Evolutionary conservation across 2,888 invertebrate genomes (phyloP).

Genomic region (Drosophila putrida): DNA sequence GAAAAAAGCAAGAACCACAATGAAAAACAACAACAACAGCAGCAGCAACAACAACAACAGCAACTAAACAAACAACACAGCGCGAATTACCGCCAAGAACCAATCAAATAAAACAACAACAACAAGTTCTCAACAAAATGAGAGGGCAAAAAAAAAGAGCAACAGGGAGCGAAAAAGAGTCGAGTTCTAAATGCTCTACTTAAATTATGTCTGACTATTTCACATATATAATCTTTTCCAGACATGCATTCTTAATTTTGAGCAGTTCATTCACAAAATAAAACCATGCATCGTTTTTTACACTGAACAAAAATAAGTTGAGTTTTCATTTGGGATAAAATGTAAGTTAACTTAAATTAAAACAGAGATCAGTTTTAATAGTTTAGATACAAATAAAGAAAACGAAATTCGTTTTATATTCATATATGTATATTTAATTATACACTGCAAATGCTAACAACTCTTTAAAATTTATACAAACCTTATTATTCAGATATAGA

Average conservation of each 20-base stretch:
- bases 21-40: neutral
- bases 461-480: too few relatives aligned
- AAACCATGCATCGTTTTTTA: neutral
- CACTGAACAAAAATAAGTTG: neutral
- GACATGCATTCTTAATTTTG: neutral
- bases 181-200: slow-evolving; percentile 35
- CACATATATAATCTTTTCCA: neutral
- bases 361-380: neutral
- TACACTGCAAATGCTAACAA: too few relatives aligned
- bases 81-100: slow-evolving; percentile 50
- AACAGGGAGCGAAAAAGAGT: neutral
- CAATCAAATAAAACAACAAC: slow-evolving; percentile 10
- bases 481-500: too few relatives aligned
- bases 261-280: slow-evolving; percentile 1
- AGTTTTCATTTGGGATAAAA: neutral
- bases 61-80: slow-evolving; percentile 37
- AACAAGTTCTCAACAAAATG: neutral
- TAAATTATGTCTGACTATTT: neutral
- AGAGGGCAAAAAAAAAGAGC: neutral
- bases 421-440: too few relatives aligned
- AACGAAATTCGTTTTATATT: neutral
- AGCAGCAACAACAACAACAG: too few relatives aligned
- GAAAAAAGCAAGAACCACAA: slow-evolving; percentile 39
- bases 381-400: neutral
- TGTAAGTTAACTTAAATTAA: too few relatives aligned